Base-by-base conservation (phyloP, 2,113 vertebrate species). In the Corapipo altera region DNA sequence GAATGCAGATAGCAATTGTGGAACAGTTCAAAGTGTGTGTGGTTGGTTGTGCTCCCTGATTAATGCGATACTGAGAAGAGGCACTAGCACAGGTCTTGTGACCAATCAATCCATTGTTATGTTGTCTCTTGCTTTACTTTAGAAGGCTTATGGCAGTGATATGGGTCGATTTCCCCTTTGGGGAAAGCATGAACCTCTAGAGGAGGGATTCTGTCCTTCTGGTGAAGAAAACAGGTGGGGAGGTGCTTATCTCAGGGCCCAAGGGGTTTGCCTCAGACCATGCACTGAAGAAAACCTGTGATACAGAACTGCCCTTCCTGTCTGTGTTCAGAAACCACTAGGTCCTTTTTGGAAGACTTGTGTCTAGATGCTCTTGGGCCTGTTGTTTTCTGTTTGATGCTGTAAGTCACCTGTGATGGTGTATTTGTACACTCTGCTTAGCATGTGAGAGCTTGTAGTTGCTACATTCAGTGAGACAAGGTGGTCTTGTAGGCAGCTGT, bases 101-200 rank as follows among this genome's bases (percentile, higher is more conserved):
- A 55, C 22, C 22, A 27, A 23, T 27, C 24, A 27, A 23, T 27
- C 24, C 66, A 33, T 55, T 49, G 18, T 6, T 64, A 15, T 6
- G 9, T 41, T 30, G 4, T 85, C 30, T 75, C 44, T 52, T 93
- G 19, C 12, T 81, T 66, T 67, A 27, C n/a, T 91, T 58, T 12
- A 1, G 23, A 61, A 91, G 9, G 49, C 28, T 65, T 73, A 12
- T 52, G 21, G 12, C 21, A 64, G 24, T 61, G n/a, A 7, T 5
- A 16, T 11, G 46, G 54, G 24, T 51, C 0, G 0, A 11, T 54
- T 54, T 86, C 8, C 9, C 13, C 8, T 26, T 26, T 58, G 59
- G 27, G 35, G 22, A 77, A 64, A 73, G 39, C 37, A 8, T 9
- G 15, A 79, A 11, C 11, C 5, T 70, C 13, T 64, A 43, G 27